Evolutionary conservation across 1,140 invertebrate genomes (phyloP), one percentile per base, ranked within the genome.

Genomic region (Anastrepha ludens): DNA sequence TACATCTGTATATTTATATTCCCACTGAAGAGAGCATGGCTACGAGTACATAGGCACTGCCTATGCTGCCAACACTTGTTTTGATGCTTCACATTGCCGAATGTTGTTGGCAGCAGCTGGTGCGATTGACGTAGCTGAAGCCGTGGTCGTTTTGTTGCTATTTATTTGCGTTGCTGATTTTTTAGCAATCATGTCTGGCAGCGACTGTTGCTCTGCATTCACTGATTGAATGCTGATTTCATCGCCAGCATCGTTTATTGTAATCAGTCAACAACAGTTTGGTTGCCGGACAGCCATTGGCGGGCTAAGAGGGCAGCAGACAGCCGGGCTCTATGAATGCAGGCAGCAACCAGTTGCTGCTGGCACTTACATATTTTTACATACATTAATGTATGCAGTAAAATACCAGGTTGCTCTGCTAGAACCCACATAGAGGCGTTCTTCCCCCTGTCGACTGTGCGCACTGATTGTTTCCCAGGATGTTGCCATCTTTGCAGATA

Each of bases 201-300:
- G 65, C 6, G 29, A 67, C 65, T 67, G 65, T 81, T 81, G 74
- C 50, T 55, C 44, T 7, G 17, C 74, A 81, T 81, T 81, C 50
- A 50, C n/a, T 81, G 74, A 81, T 50, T 47, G 74, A 81, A 58
- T 58, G 50, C 74, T 81, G 74, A 81, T 81, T 81, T 81, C 44
- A 81, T 81, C 50, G 74, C 44, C 17, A 29, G 50, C 81, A 59
- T 39, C 39, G 20, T 85, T 85, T 55, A 85, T 85, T 58, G 17
- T 39, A 85, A 39, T 85, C 50, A 58, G 81, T 20, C 81, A 85
- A 13, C 81, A 59, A 29, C 81, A 59, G 50, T 29, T 29, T 6
- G 39, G 44, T 15, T 55, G 29, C 29, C 55, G 47, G 50, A 67
- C 65, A 39, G 20, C 29, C 65, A 41, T 15, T 29, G 29, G 65